Conservation (phyloP, 2,797 vertebrate genomes). For the Neopelma chrysocephalum region DNA sequence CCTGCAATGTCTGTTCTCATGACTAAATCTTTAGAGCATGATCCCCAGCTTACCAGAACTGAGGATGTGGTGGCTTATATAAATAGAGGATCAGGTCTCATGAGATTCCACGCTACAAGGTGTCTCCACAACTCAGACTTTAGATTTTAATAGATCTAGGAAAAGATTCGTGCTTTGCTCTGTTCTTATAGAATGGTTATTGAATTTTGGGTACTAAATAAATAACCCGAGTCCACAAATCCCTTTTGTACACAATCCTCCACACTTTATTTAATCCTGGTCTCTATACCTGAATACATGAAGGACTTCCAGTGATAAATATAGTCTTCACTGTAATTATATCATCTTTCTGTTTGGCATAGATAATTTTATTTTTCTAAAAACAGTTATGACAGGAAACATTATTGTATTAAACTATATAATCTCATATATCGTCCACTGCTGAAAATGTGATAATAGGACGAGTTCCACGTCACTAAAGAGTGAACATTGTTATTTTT, state of each 20-base stretch:
- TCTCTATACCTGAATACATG: background rate
- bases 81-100: background rate
- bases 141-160: background rate
- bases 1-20: background rate
- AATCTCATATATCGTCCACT: background rate
- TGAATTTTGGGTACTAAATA: slow-evolving; percentile 24
- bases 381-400: background rate
- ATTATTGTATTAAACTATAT: background rate
- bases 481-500: background rate
- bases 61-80: background rate
- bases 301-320: background rate
- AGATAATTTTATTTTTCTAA: slow-evolving; percentile 34
- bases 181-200: background rate
- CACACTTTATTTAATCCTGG: background rate
- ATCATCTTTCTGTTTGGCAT: background rate
- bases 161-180: background rate
- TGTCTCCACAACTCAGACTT: background rate
- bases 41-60: background rate
- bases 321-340: background rate
- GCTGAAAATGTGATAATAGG: background rate
- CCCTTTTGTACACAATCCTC: background rate
- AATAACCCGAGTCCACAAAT: background rate
- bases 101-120: background rate
- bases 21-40: background rate
- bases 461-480: background rate